Evolutionary conservation across 2,113 vertebrate species (phyloP).

Genomic region (Megaptera novaeangliae): DNA sequence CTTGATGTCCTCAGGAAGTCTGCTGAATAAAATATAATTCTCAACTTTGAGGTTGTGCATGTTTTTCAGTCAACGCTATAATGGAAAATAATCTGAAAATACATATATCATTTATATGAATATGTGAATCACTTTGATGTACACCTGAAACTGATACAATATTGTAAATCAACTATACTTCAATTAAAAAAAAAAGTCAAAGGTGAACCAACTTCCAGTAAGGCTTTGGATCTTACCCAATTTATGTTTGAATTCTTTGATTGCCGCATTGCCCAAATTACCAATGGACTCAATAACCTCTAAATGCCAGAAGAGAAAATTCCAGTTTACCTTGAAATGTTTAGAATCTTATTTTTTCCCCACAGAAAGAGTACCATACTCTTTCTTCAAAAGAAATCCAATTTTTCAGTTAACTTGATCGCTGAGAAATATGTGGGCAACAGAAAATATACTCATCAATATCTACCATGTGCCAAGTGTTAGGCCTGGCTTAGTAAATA

Average conservation of each 20-base stretch:
- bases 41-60: not conserved
- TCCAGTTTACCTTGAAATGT: not conserved
- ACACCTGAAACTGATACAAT: not conserved
- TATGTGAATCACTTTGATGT: not conserved
- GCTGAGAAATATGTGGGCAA: not conserved
- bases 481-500: not conserved
- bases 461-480: not conserved
- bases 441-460: not conserved
- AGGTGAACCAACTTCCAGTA: not conserved
- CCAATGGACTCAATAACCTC: not conserved
- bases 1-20: too few relatives aligned
- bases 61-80: not conserved
- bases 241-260: not conserved
- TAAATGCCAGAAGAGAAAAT: slow-evolving; percentile 20
- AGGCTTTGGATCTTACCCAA: not conserved
- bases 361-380: not conserved
- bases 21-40: not conserved
- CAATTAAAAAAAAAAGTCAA: not conserved
- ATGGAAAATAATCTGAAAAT: not conserved
- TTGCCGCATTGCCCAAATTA: not conserved
- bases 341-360: not conserved
- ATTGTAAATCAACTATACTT: not conserved
- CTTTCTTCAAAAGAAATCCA: not conserved
- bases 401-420: not conserved
- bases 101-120: not conserved